A percentile compares a stretch with the other conserved stretches of the same genome.
These are phyloP conservation scores for Caenorhabditis sulstoni DNA, from an alignment of 2,888 invertebrate genomes.

Conservation along the genomic window DNA sequence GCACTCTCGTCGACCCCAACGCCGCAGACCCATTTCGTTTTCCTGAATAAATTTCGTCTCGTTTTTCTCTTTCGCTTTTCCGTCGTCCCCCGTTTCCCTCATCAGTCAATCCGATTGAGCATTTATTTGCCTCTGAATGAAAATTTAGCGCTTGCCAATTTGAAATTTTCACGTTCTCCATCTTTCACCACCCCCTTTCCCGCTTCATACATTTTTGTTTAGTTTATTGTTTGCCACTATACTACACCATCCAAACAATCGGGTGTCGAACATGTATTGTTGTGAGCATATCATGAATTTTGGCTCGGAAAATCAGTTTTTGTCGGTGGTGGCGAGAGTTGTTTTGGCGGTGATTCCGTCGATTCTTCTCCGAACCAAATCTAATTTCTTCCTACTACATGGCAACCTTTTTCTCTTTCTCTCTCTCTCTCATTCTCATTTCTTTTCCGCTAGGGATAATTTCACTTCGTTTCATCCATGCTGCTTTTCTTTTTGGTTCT, in stretches of 20 bases:
- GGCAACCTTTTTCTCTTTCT: slow-evolving; percentile 27
- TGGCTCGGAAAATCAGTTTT: not conserved
- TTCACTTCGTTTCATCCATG: no score
- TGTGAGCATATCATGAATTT: not conserved
- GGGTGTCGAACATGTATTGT: not conserved
- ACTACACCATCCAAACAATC: slow-evolving; percentile 29
- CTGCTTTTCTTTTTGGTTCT: not conserved
- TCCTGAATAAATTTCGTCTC: not conserved
- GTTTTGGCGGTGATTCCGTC: not conserved
- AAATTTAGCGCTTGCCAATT: slow-evolving; percentile 2
- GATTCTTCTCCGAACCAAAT: slow-evolving; percentile 22
- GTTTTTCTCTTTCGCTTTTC: no score
- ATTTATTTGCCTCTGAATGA: not conserved
- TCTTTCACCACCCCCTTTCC: not conserved
- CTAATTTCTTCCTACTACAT: slow-evolving; percentile 42
- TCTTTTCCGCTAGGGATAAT: not conserved
- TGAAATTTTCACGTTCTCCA: slow-evolving; percentile 13
- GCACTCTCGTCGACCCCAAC: not conserved
- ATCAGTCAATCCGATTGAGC: slow-evolving; percentile 27
- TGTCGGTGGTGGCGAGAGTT: not conserved
- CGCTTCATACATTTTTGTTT: slow-evolving; percentile 8
- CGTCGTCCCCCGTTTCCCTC: not conserved
- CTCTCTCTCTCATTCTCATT: slow-evolving; percentile 10
- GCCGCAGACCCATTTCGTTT: no score
- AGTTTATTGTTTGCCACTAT: slow-evolving; percentile 22